Percentiles rank a stretch among this genome's conserved stretches.
Conservation (phyloP, 2,797 vertebrate genomes). For the Lerista edwardsae region DNA sequence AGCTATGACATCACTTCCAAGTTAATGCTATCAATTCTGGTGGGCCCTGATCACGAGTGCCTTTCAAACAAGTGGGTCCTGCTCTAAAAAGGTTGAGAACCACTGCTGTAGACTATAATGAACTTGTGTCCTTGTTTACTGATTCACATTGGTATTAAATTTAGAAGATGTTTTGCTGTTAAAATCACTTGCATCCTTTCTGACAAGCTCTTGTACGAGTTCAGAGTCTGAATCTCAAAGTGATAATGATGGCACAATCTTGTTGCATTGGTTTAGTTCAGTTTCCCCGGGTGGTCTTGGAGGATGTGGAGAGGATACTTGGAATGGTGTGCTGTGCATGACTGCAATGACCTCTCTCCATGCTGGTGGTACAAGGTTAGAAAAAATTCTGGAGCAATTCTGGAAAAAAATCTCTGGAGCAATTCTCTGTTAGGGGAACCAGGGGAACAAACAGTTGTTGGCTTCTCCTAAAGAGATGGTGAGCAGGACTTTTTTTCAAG, state of each 20-base stretch:
- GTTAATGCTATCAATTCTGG: too few species aligned
- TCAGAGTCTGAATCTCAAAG: background rate
- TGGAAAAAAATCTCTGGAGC: background rate
- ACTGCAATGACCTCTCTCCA: background rate
- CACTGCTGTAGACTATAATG: background rate
- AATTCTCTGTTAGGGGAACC: background rate
- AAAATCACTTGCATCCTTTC: background rate
- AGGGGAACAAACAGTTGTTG: background rate
- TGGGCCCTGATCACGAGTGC: too few species aligned
- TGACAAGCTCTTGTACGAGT: background rate
- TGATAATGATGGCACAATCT: background rate
- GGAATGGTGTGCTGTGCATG: background rate
- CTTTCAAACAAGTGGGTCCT: too few species aligned
- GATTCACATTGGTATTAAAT: background rate
- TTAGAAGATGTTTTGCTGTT: background rate
- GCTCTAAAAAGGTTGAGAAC: too few species aligned
- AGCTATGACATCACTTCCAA: too few species aligned
- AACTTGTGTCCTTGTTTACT: background rate
- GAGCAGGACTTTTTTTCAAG: background rate
- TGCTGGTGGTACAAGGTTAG: background rate
- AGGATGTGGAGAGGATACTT: background rate
- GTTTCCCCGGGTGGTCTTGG: background rate
- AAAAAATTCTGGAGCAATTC: background rate
- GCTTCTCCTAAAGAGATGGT: background rate
- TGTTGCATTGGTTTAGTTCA: background rate